Evolutionary conservation across 1,140 invertebrate species (phyloP), one percentile per base, ranked within the genome.

Genomic region (fruit fly (Drosophila melanogaster)): DNA sequence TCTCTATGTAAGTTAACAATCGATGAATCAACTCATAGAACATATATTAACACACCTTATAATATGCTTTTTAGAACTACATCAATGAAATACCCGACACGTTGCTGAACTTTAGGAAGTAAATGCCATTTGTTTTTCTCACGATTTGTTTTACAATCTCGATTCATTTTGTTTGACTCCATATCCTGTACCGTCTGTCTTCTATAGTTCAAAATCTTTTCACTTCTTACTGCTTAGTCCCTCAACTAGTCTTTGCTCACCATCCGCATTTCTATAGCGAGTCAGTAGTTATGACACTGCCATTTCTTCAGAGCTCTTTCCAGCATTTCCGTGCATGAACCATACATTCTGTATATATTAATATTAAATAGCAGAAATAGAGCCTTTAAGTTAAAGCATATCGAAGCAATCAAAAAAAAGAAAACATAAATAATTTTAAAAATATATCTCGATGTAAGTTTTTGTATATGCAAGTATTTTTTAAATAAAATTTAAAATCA

Each of bases 1-100:
- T 71, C 92, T 94, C 93, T 95, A 94, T 87, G 94, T 95, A 93
- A 95, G 94, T 94, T 12, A 14, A 44, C 10, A 3, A 50, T 17
- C 0, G 5, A n/a, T 1, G 8, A 26, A 7, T 44, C 0, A 5
- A 0, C 11, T 22, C 1, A 0, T 12, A 0, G 5, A 12, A 19
- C n/a, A 4, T 3, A 37, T 19, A 30, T 7, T 2, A 33, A 15
- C 10, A 11, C 15, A 6, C 17, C 15, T 43, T 57, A 19, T 44
- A 37, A 12, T 43, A 22, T 30, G 26, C 7, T 54, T 91, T 76
- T 14, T 67, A 92, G 91, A 92, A 92, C 64, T 90, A 91, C 46
- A 79, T 92, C 19, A 92, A 92, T 46, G 91, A 92, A 87, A 90
- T 92, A 54, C 91, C 91, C 33, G 91, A 92, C 43, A 92, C 91